These are phyloP conservation scores for Caenorhabditis doughertyi DNA, from an alignment of 2,888 invertebrate genomes.

Conservation along the genomic window DNA sequence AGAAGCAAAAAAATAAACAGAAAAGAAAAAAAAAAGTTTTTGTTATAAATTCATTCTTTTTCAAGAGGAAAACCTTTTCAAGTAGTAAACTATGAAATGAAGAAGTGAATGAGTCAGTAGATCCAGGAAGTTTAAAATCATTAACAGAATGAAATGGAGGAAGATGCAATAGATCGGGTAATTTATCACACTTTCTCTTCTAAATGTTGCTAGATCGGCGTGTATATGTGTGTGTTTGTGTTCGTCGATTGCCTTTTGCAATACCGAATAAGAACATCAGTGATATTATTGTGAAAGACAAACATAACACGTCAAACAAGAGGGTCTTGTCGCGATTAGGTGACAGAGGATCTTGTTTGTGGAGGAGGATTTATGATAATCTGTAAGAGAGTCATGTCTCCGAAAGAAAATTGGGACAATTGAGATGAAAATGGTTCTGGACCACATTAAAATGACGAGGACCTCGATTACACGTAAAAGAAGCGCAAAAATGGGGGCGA, in stretches of 20 bases:
- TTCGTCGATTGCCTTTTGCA: conserved; percentile 29
- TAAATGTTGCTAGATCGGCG: conserved; percentile 51
- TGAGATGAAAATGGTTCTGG: conserved; percentile 1
- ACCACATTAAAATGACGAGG: background rate
- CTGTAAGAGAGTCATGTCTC: background rate
- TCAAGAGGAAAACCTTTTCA: background rate
- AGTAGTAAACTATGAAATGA: background rate
- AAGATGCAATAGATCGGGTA: conserved; percentile 45
- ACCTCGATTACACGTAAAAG: conserved; percentile 47
- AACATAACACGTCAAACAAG: conserved; percentile 41
- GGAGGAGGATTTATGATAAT: conserved; percentile 52
- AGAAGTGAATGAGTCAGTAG: conserved; percentile 23
- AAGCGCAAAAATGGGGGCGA: conserved; percentile 26
- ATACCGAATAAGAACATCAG: conserved; percentile 42
- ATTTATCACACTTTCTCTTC: conserved; percentile 60
- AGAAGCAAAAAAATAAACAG: background rate
- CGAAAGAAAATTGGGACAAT: background rate
- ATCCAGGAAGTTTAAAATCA: conserved; percentile 56
- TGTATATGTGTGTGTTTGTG: too few relatives aligned
- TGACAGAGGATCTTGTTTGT: conserved; percentile 45
- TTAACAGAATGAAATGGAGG: conserved; percentile 38
- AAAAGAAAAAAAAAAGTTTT: background rate
- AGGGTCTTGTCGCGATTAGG: conserved; percentile 35
- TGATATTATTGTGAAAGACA: conserved; percentile 47
- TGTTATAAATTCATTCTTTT: too few relatives aligned